A percentile compares a stretch with the other conserved stretches of the same genome.
Evolutionary conservation across 2,888 invertebrate genomes (phyloP).

Genomic region (Mantis religiosa): DNA sequence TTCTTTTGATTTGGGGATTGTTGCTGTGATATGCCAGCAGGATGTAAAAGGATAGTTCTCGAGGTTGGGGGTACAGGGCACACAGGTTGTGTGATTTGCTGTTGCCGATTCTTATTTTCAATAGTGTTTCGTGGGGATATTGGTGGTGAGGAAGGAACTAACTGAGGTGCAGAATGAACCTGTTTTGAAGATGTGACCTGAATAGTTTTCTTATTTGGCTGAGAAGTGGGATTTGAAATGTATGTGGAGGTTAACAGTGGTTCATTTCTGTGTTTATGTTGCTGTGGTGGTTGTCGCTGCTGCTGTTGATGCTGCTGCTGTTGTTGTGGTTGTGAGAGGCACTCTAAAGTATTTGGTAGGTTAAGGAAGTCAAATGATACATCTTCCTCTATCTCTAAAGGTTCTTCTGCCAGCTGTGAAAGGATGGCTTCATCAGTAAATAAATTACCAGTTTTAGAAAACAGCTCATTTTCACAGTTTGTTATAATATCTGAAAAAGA

Average conservation of each 20-base stretch:
- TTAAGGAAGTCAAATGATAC: conserved; percentile 48
- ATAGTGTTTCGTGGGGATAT: not conserved
- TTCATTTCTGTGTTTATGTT: conserved; percentile 5
- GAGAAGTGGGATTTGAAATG: not conserved
- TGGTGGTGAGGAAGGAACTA: not conserved
- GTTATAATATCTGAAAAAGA: conserved; percentile 57
- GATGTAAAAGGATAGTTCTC: not conserved
- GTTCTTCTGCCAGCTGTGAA: conserved; percentile 47
- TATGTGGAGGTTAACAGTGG: not conserved
- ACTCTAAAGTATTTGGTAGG: conserved; percentile 37
- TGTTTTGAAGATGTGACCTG: conserved; percentile 13
- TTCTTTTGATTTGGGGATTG: not conserved
- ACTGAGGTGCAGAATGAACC: not conserved
- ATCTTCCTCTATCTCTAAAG: conserved; percentile 46
- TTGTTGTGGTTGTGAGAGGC: conserved; percentile 34
- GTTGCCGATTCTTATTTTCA: not conserved
- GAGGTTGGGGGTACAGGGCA: not conserved
- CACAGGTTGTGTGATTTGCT: not conserved
- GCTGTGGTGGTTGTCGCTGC: conserved; percentile 12
- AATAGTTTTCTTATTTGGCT: not conserved
- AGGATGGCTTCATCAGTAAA: conserved; percentile 52
- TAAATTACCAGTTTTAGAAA: conserved; percentile 52
- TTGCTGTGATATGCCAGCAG: not conserved
- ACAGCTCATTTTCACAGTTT: conserved; percentile 63
- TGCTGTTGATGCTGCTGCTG: conserved; percentile 30